Percentiles rank a stretch among this genome's conserved stretches.
These are phyloP conservation scores for Amazona vittata DNA, from an alignment of 2,113 vertebrate species.

Conservation along the genomic window DNA sequence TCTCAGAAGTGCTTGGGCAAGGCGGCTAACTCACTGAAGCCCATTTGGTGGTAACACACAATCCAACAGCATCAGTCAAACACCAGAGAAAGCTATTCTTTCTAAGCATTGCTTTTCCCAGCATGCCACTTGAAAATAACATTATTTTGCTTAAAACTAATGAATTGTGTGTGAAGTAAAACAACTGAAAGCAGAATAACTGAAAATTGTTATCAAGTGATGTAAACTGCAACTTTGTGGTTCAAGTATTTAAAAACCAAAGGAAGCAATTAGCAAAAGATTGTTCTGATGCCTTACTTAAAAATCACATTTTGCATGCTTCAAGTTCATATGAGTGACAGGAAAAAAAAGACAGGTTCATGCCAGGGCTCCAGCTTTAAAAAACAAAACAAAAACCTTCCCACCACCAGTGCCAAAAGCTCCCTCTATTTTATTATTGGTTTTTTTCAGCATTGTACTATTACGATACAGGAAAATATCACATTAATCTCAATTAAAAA, in stretches of 20 bases:
- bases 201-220: slow-evolving; percentile 17
- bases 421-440: neutral
- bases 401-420: neutral
- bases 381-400: neutral
- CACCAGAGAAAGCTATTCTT: neutral
- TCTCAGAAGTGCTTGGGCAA: neutral
- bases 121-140: neutral
- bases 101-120: neutral
- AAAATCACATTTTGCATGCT: neutral
- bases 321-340: neutral
- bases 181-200: neutral
- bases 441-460: neutral
- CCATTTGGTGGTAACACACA: neutral
- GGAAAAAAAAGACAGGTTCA: neutral
- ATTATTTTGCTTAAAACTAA: neutral
- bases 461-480: neutral
- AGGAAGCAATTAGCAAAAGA: slow-evolving; percentile 43
- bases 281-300: neutral
- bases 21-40: neutral
- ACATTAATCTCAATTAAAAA: neutral
- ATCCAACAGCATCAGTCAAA: neutral
- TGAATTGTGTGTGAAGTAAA: slow-evolving; percentile 12
- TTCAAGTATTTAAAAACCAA: slow-evolving; percentile 16
- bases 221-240: slow-evolving; percentile 2
- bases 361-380: neutral